Evolutionary conservation across 2,888 invertebrate species (phyloP).

Genomic region (Drosophila subquinaria): DNA sequence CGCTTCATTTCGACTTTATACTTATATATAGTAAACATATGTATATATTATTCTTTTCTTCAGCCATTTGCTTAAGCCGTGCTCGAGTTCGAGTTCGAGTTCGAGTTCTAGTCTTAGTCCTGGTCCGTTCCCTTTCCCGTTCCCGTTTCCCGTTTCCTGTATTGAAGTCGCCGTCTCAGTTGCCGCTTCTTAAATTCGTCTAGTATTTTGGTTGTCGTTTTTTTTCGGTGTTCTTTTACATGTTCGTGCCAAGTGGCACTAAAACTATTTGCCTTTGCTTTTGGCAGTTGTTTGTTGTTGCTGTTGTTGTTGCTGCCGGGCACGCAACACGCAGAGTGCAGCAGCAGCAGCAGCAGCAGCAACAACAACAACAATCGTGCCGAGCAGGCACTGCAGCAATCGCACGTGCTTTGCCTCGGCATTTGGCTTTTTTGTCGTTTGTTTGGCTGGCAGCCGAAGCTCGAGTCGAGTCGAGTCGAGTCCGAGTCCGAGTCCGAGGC

Average conservation of each 20-base stretch:
- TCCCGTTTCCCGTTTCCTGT: not conserved
- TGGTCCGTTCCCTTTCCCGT: no score
- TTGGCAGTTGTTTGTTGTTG: constrained; percentile 43
- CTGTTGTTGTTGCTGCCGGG: constrained; percentile 11
- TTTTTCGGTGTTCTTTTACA: constrained; percentile 58
- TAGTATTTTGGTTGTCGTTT: constrained; percentile 22
- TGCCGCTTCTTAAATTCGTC: constrained; percentile 26
- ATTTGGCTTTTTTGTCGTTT: not conserved
- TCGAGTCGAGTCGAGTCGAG: constrained; percentile 18
- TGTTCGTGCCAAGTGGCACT: constrained; percentile 82
- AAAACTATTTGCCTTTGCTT: constrained; percentile 77
- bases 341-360: constrained; percentile 42
- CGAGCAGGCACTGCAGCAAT: constrained; percentile 61
- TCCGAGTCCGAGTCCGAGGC: not conserved
- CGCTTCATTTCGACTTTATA: constrained; percentile 8
- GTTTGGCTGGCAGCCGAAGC: constrained; percentile 18
- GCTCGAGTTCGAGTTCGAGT: no score
- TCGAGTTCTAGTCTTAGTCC: no score
- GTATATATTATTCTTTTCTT: not conserved
- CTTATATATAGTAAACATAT: not conserved
- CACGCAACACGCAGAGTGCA: no score
- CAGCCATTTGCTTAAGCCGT: constrained; percentile 18
- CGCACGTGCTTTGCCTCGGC: constrained; percentile 54
- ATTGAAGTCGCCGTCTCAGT: constrained; percentile 8
- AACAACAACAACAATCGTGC: constrained; percentile 28